Base-by-base conservation (phyloP, 2,888 invertebrate species). In the Trypoxylon attenuatum region DNA sequence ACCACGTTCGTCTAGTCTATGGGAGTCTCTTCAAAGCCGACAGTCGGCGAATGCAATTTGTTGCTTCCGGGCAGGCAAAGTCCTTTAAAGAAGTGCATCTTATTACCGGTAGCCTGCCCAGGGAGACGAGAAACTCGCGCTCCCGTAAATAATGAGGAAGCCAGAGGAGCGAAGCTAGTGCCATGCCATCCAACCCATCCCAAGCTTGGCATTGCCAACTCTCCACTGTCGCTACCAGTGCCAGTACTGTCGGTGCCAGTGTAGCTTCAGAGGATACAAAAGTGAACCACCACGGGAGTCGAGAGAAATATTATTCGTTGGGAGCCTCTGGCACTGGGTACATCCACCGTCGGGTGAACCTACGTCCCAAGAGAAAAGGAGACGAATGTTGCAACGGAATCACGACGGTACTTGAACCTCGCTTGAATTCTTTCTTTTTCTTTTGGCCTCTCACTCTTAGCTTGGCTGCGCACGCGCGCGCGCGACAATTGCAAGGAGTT, bases 31-130 rank as follows among this genome's bases (percentile, higher is more conserved):
- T 57, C 43, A 29, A 45, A 54, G 38, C 38, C 18, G 8, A 21
- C 41, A 43, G 43, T 47, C 25, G 51, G 45, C 67, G 59, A 64
- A 76, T 62, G 73, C 69, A 76, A 76, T 76, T 76, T 73, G 73
- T 76, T 56, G 69, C 73, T 71, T 70, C 72, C 63, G 64, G 69
- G 54, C 54, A 66, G 61, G 47, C 62, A 52, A 60, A 60, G 61
- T 76, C 71, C 64, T 76, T 71, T 76, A 71, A 76, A 76, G 71
- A 73, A 76, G 69, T 60, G 76, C 77, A 73, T 77, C 77, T 77
- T 77, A 77, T 76, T 77, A 76, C 67, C 46, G 45, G 51, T 52
- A 56, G 50, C 66, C 56, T 33, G 50, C n/a, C n/a, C 57, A 38
- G 62, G 52, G 57, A 66, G 76, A 60, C 62, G 71, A 68, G 63